Evolutionary conservation across 2,888 invertebrate species (phyloP), one percentile per base, ranked within the genome.

Genomic region (Beris morrisii): DNA sequence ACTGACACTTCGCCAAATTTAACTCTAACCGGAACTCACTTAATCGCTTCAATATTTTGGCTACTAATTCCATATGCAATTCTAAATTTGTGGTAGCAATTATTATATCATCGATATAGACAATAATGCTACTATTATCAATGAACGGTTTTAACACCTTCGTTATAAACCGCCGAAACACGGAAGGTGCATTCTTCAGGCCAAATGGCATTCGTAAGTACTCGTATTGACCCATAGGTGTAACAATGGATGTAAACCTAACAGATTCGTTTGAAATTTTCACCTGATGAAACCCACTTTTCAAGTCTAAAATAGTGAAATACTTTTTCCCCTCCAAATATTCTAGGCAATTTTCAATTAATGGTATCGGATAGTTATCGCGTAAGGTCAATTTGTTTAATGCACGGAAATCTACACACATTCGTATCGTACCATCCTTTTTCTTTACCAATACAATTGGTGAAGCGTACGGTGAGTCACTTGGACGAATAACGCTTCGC

Each of bases 171-270:
- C 22, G 22, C 22, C 2, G 22, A 22, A 22, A 22, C 22, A 22
- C 22, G 2, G 22, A 22, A 22, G 22, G 22, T 2, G 22, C 22
- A 22, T 22, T 22, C 22, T 22, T 22, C 22, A 22, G 1, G 22
- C 22, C 22, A 2, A 22, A 22, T 22, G 22, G 73, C 71, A 73
- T 69, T 32, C 69, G 68, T 12, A 69, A 7, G 57, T 64, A 74
- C 59, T 73, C 73, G 54, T 66, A 73, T 55, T 73, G 73, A 7
- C 73, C 73, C 44, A 70, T 59, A 4, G 71, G 72, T n/a, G 71
- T 71, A 2, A 73, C 70, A 57, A 73, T 71, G 2, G 71, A 66
- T 5, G 70, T 71, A 54, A 65, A 72, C 43, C 65, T 57, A 11
- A 70, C 67, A 7, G 71, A 71, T 4, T 71, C 65, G 12, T 64